phyloP scores from a whole-genome alignment of 2,797 vertebrate species.

The Hipposideros larvatus region DNA sequence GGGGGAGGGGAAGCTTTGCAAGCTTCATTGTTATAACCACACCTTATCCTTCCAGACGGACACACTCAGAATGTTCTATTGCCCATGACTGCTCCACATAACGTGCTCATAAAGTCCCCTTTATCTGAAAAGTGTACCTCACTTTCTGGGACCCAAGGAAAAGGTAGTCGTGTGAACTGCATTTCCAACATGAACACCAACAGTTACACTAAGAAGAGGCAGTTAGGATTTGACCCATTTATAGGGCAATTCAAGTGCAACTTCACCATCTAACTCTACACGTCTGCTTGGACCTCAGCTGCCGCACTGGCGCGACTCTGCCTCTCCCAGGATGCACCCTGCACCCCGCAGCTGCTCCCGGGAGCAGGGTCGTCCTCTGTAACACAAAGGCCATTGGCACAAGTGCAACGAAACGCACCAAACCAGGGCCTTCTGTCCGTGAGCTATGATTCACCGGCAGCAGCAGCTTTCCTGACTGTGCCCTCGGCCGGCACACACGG shows the following conservation, averaged over 20 bases:
- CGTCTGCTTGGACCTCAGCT: neutral
- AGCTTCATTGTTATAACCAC: too few species aligned
- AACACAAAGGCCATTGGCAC: neutral
- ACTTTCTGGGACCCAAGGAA: neutral
- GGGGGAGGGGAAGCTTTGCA: neutral
- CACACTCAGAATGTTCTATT: too few species aligned
- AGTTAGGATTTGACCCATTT: neutral
- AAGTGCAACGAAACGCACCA: neutral
- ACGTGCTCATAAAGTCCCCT: neutral
- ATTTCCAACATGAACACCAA: neutral
- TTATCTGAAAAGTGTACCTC: neutral
- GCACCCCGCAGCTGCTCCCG: too few species aligned
- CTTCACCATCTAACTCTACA: neutral
- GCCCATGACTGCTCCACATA: neutral
- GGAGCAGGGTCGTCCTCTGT: neutral
- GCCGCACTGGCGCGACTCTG: neutral
- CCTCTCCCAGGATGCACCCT: rapidly evolving
- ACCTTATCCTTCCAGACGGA: neutral
- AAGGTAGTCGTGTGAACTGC: neutral
- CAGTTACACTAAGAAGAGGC: neutral
- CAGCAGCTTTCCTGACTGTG: neutral
- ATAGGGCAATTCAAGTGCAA: neutral
- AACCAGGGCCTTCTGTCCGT: neutral
- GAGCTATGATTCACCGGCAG: neutral
- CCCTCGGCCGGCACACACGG: neutral